phyloP scores from a whole-genome alignment of 2,797 vertebrate species.

The Tokudaia tokunoshimensis region DNA sequence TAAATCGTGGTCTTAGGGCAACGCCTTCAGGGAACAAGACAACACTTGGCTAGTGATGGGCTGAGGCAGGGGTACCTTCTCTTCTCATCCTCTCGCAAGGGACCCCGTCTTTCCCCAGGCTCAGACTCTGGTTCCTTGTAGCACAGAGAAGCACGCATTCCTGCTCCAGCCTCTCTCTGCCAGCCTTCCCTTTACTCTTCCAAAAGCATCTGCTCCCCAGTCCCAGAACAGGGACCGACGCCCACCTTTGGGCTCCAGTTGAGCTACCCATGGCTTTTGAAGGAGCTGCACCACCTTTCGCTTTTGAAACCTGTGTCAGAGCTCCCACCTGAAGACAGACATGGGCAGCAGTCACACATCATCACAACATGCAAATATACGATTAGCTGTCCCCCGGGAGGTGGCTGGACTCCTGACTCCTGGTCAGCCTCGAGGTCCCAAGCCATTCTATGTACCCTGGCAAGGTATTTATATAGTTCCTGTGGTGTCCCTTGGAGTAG shows the following conservation, averaged over 20 bases:
- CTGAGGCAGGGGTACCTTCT: not conserved
- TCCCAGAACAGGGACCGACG: not conserved
- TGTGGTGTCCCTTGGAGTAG: constrained; percentile 4
- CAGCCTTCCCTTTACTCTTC: not conserved
- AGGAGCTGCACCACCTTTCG: not conserved
- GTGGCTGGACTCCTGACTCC: not conserved
- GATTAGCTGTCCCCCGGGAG: not conserved
- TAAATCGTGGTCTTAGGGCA: not conserved
- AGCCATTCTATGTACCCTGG: constrained; percentile 22
- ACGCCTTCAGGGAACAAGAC: constrained; percentile 4
- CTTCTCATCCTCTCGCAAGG: not conserved
- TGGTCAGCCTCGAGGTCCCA: not conserved
- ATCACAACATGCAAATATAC: not conserved
- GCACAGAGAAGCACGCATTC: not conserved
- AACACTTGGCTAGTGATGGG: not conserved
- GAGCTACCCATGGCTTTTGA: not conserved
- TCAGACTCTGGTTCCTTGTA: not conserved
- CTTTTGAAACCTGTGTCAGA: not conserved
- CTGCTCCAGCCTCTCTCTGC: not conserved
- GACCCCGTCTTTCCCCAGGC: not conserved
- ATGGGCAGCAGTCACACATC: not conserved
- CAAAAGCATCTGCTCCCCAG: not conserved
- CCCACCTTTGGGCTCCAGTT: not conserved
- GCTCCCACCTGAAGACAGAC: not conserved
- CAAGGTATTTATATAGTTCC: constrained; percentile 59